A percentile compares a stretch with the other conserved stretches of the same genome.
These are phyloP conservation scores for Plecturocebus donacophilus DNA, from an alignment of 2,113 vertebrate species.

Conservation along the genomic window DNA sequence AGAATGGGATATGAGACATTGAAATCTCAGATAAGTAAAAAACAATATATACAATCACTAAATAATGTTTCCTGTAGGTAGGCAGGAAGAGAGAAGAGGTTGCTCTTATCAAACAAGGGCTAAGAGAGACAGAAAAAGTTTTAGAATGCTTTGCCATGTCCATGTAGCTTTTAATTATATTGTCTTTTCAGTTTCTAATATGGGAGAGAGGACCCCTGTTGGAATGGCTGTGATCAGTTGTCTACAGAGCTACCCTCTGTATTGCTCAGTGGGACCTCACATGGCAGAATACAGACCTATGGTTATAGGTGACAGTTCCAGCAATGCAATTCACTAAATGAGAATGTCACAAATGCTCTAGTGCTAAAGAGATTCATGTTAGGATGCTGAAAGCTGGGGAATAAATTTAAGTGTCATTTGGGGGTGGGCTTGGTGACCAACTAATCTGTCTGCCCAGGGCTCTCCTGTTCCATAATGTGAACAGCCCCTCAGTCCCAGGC, in stretches of 20 bases:
- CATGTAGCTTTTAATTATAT: not conserved
- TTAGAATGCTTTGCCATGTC: not conserved
- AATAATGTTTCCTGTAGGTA: not conserved
- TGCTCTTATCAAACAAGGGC: not conserved
- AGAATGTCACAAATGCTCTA: not conserved
- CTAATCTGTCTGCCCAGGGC: not conserved
- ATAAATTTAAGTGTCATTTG: slow-evolving; percentile 20
- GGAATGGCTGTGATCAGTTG: not conserved
- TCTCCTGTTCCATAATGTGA: not conserved
- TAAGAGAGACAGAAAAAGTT: not conserved
- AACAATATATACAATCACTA: not conserved
- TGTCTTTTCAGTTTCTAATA: not conserved
- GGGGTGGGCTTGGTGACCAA: not conserved
- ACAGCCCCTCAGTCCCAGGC: not conserved
- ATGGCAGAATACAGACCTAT: not conserved
- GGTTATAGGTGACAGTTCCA: not conserved
- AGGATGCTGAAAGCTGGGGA: not conserved
- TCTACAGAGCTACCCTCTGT: not conserved
- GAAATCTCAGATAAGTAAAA: not conserved
- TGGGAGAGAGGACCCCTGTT: not conserved
- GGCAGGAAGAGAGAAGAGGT: not conserved
- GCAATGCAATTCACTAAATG: slow-evolving; percentile 26
- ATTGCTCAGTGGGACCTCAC: not conserved
- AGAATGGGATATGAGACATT: not conserved
- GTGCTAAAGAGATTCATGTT: not conserved